Conservation (phyloP, 2,113 vertebrate genomes). For the Dromiciops gliroides region DNA sequence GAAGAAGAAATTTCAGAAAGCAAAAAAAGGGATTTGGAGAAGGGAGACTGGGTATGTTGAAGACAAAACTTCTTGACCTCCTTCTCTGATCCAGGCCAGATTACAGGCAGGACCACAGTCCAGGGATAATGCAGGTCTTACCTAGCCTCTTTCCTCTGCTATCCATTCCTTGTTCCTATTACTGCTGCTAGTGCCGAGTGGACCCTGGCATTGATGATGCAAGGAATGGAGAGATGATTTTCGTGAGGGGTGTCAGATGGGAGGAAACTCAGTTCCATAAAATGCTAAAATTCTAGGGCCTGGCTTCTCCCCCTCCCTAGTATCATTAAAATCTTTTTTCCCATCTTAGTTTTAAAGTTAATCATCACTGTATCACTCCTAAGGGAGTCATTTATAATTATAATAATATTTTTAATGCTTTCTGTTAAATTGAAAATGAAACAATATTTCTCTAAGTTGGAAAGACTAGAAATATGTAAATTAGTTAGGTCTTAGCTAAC, state of each 20-base stretch:
- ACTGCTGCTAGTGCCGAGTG: not conserved
- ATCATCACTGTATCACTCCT: not conserved
- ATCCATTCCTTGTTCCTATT: not conserved
- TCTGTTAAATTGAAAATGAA: slow-evolving; percentile 40
- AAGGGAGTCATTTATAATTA: not conserved
- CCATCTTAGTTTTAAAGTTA: slow-evolving; percentile 21
- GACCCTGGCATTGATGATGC: not conserved
- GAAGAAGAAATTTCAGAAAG: not conserved
- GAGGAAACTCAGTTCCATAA: not conserved
- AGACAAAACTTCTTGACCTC: not conserved
- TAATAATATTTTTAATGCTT: slow-evolving; percentile 8
- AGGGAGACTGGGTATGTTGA: no score
- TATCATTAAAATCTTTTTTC: not conserved
- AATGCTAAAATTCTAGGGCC: not conserved
- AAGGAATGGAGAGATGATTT: not conserved
- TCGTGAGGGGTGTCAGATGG: not conserved
- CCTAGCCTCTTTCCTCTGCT: not conserved
- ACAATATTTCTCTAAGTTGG: not conserved
- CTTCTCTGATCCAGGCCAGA: not conserved
- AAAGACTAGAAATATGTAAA: not conserved
- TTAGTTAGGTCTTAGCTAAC: not conserved
- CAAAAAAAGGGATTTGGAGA: not conserved
- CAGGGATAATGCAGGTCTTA: not conserved
- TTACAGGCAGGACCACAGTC: not conserved
- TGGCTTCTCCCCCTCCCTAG: not conserved